These are phyloP conservation scores for Montifringilla adamsi DNA, from an alignment of 2,113 vertebrate species.

Conservation along the genomic window DNA sequence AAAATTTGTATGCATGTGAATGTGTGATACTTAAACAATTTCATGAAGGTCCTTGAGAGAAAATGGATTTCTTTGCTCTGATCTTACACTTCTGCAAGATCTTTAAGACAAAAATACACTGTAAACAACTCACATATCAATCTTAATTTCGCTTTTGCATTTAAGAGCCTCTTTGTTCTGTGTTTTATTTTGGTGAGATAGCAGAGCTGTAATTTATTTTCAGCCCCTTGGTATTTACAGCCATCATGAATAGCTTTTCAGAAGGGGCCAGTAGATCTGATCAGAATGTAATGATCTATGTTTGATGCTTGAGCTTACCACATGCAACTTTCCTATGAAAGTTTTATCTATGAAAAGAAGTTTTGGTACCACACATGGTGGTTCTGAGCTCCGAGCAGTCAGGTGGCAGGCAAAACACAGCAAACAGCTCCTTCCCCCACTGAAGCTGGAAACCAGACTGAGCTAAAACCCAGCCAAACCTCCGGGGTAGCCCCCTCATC, in stretches of 20 bases:
- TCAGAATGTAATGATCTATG: background rate
- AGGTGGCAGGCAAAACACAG: background rate
- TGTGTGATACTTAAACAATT: background rate
- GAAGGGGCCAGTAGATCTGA: background rate
- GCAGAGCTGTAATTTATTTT: background rate
- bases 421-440: background rate
- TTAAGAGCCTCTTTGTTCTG: background rate
- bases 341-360: background rate
- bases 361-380: fast-evolving
- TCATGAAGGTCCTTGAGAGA: background rate
- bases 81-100: background rate
- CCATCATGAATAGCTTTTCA: background rate
- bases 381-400: background rate
- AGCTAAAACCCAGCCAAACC: background rate
- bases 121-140: background rate
- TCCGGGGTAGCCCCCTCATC: fast-evolving
- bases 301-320: background rate
- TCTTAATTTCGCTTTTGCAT: background rate
- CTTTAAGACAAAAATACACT: background rate
- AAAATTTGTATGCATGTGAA: background rate
- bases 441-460: background rate
- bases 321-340: background rate
- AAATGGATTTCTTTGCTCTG: background rate
- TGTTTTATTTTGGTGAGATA: background rate
- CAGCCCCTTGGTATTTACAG: background rate